Evolutionary conservation across 2,113 vertebrate species (phyloP).

Genomic region (Pipa parva): DNA sequence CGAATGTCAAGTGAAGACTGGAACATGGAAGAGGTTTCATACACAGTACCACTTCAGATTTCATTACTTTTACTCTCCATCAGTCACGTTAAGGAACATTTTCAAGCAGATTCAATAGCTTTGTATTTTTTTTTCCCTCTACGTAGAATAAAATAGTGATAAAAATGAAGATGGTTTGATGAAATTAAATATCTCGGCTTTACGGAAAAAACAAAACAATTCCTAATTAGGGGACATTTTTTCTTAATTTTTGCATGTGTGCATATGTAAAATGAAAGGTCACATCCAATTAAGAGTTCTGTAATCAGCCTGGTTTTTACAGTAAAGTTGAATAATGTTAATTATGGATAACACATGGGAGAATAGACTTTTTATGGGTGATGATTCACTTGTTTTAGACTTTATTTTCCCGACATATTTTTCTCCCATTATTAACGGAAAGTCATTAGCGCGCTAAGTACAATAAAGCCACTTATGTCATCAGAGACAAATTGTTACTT

Average conservation of each 20-base stretch:
- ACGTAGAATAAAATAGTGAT: no score
- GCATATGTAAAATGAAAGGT: constrained; percentile 33
- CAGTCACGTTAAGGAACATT: constrained; percentile 69
- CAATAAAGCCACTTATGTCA: background rate
- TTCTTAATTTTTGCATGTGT: constrained; percentile 15
- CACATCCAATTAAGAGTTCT: constrained; percentile 21
- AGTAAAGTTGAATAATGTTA: background rate
- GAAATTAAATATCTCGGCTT: no score
- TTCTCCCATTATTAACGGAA: background rate
- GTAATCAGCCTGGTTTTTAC: constrained; percentile 6
- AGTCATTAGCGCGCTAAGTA: background rate
- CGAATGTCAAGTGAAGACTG: constrained; percentile 60
- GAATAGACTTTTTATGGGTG: background rate
- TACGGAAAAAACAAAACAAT: no score
- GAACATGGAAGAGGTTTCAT: constrained; percentile 59
- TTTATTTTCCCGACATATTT: no score
- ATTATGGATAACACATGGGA: background rate
- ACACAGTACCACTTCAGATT: constrained; percentile 64
- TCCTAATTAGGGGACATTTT: background rate
- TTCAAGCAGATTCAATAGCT: constrained; percentile 60
- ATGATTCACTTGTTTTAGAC: background rate
- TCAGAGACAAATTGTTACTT: no score
- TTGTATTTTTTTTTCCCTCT: constrained; percentile 60
- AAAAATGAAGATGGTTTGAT: no score
- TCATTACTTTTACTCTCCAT: constrained; percentile 68